Percentiles rank a stretch among this genome's conserved stretches.
phyloP scores from a whole-genome alignment of 2,113 vertebrate genomes.

The Gobius niger region DNA sequence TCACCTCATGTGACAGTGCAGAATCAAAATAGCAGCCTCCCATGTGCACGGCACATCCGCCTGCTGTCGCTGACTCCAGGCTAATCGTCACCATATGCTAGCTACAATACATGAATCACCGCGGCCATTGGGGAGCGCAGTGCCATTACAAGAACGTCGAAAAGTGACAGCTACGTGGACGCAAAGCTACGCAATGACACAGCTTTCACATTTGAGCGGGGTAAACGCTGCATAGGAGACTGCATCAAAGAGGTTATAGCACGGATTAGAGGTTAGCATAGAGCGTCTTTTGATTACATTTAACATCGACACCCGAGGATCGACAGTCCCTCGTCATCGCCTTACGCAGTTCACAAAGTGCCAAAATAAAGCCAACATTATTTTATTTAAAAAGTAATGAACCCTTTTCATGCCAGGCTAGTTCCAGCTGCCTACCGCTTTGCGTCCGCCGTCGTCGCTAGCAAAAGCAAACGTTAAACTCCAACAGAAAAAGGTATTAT shows the following conservation, averaged over 20 bases:
- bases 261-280: slow-evolving; percentile 60
- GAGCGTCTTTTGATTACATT: slow-evolving; percentile 70
- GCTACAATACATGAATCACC: slow-evolving; percentile 13
- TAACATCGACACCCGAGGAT: slow-evolving; percentile 54
- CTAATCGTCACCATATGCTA: slow-evolving; percentile 30
- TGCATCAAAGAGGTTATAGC: slow-evolving; percentile 53
- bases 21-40: slow-evolving; percentile 49
- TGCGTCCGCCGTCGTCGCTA: too few relatives aligned
- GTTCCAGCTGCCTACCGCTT: too few relatives aligned
- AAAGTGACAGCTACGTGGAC: slow-evolving; percentile 52
- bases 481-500: too few relatives aligned
- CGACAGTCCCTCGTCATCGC: slow-evolving; percentile 20
- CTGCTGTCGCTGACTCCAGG: slow-evolving; percentile 10
- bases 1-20: slow-evolving; percentile 45
- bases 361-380: background rate
- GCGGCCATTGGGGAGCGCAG: slow-evolving; percentile 31
- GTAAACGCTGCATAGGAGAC: slow-evolving; percentile 75
- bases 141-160: slow-evolving; percentile 59
- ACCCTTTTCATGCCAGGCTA: too few relatives aligned
- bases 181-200: slow-evolving; percentile 61
- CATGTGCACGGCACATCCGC: slow-evolving; percentile 16
- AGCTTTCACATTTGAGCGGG: slow-evolving; percentile 66
- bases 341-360: slow-evolving; percentile 13
- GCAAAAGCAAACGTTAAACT: too few relatives aligned
- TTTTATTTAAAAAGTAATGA: too few relatives aligned